Evolutionary conservation across 2,113 vertebrate species (phyloP).

Genomic region (Sebastes fasciatus): DNA sequence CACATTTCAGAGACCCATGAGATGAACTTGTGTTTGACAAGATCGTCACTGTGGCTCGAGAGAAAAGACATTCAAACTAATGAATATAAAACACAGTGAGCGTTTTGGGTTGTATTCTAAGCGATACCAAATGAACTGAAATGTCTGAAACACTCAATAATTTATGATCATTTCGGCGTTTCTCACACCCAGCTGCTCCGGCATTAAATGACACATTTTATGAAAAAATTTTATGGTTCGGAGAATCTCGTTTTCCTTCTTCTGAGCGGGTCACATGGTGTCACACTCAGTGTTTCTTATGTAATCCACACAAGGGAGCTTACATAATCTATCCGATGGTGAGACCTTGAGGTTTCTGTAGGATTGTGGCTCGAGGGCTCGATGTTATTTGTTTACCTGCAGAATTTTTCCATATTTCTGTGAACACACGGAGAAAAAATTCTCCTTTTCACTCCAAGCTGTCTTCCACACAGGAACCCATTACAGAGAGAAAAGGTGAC

Average conservation of each 20-base stretch:
- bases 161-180: neutral
- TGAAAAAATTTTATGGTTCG: conserved; percentile 9
- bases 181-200: neutral
- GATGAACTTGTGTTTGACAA: conserved; percentile 12
- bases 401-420: neutral
- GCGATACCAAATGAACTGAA: neutral
- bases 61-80: neutral
- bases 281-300: conserved; percentile 38
- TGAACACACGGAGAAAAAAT: conserved; percentile 2
- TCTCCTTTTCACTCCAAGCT: conserved; percentile 48
- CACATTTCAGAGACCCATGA: neutral
- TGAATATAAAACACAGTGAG: neutral
- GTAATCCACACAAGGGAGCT: conserved; percentile 42
- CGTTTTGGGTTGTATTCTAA: neutral
- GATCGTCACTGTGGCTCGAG: neutral
- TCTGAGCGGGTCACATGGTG: neutral
- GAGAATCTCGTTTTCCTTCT: conserved; percentile 14
- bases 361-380: conserved; percentile 15
- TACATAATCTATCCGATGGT: conserved; percentile 48
- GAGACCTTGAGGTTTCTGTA: conserved; percentile 43
- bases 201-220: conserved; percentile 21
- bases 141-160: neutral
- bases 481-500: conserved; percentile 67
- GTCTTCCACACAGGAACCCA: conserved; percentile 58
- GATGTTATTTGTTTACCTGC: conserved; percentile 41